Evolutionary conservation across 2,113 vertebrate species (phyloP).

Genomic region (Xyrauchen texanus): DNA sequence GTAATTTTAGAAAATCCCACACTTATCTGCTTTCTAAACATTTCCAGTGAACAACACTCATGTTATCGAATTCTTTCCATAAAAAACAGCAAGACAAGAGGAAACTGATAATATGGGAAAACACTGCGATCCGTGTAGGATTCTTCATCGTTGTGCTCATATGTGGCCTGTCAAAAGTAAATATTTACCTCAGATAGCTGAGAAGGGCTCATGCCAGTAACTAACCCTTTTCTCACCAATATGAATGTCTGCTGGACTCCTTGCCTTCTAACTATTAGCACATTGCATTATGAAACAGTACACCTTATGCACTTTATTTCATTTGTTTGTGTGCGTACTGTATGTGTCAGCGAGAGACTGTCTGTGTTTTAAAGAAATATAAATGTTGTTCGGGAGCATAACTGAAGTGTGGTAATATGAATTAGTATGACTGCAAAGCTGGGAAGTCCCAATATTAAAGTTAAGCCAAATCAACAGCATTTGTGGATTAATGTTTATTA

Average conservation of each 20-base stretch:
- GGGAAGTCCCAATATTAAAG: too few species aligned
- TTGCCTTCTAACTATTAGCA: neutral
- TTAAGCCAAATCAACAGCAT: too few species aligned
- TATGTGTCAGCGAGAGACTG: too few species aligned
- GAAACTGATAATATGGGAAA: conserved; percentile 30
- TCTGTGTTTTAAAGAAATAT: too few species aligned
- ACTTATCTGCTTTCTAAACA: neutral
- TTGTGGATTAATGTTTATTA: too few species aligned
- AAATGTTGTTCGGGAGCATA: too few species aligned
- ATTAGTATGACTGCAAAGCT: too few species aligned
- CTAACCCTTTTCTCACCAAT: neutral
- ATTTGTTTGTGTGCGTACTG: too few species aligned
- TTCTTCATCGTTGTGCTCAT: neutral
- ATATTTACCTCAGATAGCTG: conserved; percentile 25
- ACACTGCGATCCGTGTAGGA: neutral
- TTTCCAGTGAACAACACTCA: conserved; percentile 3
- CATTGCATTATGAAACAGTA: neutral
- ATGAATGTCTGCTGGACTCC: neutral
- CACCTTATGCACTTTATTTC: neutral
- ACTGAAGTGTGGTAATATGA: too few species aligned
- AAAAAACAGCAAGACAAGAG: conserved; percentile 6
- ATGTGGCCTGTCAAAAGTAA: conserved; percentile 15
- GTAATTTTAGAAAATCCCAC: neutral
- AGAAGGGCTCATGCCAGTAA: conserved; percentile 24
- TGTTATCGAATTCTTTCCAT: conserved; percentile 32